These are phyloP conservation scores for Solea solea DNA, from an alignment of 2,113 vertebrate genomes.

Conservation along the genomic window DNA sequence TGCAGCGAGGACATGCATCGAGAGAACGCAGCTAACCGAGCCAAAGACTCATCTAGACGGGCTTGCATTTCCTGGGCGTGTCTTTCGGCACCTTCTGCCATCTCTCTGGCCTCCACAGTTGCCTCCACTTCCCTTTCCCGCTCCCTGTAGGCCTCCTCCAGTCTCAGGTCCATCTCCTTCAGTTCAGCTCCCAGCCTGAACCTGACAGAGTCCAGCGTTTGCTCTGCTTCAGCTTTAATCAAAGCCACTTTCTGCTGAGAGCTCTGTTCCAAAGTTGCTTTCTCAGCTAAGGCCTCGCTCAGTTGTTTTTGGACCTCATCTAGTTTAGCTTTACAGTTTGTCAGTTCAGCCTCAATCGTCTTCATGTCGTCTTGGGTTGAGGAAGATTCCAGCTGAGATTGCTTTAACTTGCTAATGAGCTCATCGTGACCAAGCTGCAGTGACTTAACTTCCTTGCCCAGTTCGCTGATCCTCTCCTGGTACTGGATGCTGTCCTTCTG, in stretches of 20 bases:
- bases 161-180: slow-evolving; percentile 86
- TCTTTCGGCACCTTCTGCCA: slow-evolving; percentile 79
- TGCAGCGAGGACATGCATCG: slow-evolving; percentile 97
- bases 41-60: slow-evolving; percentile 88
- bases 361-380: slow-evolving; percentile 79
- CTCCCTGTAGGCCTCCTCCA: slow-evolving; percentile 84
- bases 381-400: slow-evolving; percentile 68
- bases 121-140: slow-evolving; percentile 80
- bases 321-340: slow-evolving; percentile 78
- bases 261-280: slow-evolving; percentile 73
- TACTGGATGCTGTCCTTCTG: slow-evolving; percentile 92
- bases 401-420: slow-evolving; percentile 82
- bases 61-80: slow-evolving; percentile 84
- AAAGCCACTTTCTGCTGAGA: slow-evolving; percentile 77
- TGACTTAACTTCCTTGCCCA: slow-evolving; percentile 87
- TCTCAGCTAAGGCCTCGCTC: slow-evolving; percentile 83
- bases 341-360: slow-evolving; percentile 82
- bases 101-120: slow-evolving; percentile 74
- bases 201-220: slow-evolving; percentile 86
- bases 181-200: slow-evolving; percentile 86
- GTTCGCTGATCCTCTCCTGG: slow-evolving; percentile 91
- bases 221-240: slow-evolving; percentile 87
- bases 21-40: slow-evolving; percentile 91
- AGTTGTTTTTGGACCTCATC: slow-evolving; percentile 86
- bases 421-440: slow-evolving; percentile 84